These are phyloP conservation scores for Balaenoptera acutorostrata DNA, from an alignment of 2,113 vertebrate genomes.

Conservation along the genomic window DNA sequence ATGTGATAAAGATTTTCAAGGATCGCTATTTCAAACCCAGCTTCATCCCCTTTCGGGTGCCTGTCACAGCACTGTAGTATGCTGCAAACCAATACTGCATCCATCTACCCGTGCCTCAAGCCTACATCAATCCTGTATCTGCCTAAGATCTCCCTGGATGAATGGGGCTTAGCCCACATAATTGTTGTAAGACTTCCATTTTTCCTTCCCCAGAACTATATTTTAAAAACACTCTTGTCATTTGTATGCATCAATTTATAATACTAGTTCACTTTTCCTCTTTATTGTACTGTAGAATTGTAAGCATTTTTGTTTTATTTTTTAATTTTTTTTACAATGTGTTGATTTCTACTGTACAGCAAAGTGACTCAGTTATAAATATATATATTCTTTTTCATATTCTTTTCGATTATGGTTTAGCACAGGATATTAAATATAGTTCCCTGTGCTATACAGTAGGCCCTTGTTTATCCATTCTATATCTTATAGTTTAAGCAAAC, in stretches of 20 bases:
- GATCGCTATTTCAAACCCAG: not conserved
- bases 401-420: no score
- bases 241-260: not conserved
- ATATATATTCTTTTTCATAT: no score
- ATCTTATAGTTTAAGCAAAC: not conserved
- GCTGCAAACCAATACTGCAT: no score
- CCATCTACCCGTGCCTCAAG: not conserved
- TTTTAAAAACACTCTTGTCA: not conserved
- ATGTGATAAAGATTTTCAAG: slow-evolving; percentile 16
- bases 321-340: no score
- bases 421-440: no score
- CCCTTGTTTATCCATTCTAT: no score
- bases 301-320: not conserved
- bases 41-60: not conserved
- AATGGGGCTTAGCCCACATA: not conserved
- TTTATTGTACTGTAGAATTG: not conserved
- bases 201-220: not conserved
- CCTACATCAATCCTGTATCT: not conserved
- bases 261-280: not conserved
- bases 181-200: not conserved
- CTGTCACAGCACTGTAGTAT: no score
- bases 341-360: no score
- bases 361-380: no score
- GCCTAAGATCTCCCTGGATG: not conserved
- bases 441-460: no score